Evolutionary conservation across 2,797 vertebrate genomes (phyloP), one percentile per base, ranked within the genome.

Genomic region (Enteromius thamalakanensis): DNA sequence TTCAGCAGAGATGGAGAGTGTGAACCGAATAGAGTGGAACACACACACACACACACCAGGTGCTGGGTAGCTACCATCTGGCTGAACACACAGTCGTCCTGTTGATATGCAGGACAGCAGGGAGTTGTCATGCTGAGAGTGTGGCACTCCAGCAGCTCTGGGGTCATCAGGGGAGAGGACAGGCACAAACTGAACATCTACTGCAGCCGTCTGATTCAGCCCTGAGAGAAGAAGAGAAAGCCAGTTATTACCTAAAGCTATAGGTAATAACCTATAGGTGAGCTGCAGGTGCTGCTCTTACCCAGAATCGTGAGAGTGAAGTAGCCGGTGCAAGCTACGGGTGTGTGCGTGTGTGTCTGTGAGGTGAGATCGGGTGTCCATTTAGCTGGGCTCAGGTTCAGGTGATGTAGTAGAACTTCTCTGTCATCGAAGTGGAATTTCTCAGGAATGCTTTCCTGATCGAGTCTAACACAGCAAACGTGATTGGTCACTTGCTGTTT

Each of bases 221-320:
- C 96, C 96, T 98, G 89, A 60, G 12, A 76, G 15, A n/a, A 51
- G n/a, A 12, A 51, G 62, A 79, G 40, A 47, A 2, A 15, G n/a
- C 2, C 1, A 11, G 14, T 45, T 45, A 45, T 80, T 32, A 71
- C 23, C 40, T n/a, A 19, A 37, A 29, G 42, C n/a, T 45, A 3
- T 5, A 45, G 26, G 26, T 26, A 26, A 26, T 26, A 26, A 26
- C 26, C n/a, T 45, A 3, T 5, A 45, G 6, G 7, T 37, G 19
- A 64, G 37, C 80, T 17, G 47, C 23, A 49, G 23, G 19, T 40
- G 23, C 29, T 23, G 42, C 15, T 88, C 91, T 94, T 90, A 98
- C 97, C 96, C 79, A 98, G 87, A 87, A 98, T 92, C 9, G 96
- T 96, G 72, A 97, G 89, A 86, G 95, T 93, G 42, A 95, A 96